These are phyloP conservation scores for Leguminivora glycinivorella DNA, from an alignment of 1,140 invertebrate genomes.

Conservation along the genomic window DNA sequence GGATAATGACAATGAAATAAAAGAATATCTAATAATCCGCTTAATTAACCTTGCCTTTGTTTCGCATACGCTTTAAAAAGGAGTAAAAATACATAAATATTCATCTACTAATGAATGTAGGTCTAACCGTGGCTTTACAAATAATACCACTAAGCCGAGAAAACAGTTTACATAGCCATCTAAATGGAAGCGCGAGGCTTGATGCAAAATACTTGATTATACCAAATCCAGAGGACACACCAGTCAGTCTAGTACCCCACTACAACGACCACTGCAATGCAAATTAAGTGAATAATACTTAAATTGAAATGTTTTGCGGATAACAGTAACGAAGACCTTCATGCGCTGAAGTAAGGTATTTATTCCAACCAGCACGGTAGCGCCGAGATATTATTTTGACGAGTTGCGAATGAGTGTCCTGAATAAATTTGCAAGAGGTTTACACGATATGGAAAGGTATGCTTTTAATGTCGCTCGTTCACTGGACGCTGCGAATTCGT, in stretches of 20 bases:
- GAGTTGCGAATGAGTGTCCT: conserved; percentile 49
- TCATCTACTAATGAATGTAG: not conserved
- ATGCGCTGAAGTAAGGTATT: not conserved
- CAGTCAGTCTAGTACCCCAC: conserved; percentile 27
- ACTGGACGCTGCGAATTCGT: conserved; percentile 11
- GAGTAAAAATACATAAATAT: not conserved
- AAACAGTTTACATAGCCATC: conserved; percentile 8
- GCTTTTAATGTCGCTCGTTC: conserved; percentile 45
- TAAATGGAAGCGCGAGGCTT: conserved; percentile 1
- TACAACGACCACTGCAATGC: conserved; percentile 45
- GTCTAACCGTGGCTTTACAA: not conserved
- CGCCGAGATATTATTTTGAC: conserved; percentile 46
- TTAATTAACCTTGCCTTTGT: not conserved
- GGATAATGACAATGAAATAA: too few relatives aligned
- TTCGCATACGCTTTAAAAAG: not conserved
- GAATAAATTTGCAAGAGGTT: conserved; percentile 59
- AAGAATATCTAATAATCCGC: too few relatives aligned
- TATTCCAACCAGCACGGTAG: conserved; percentile 25
- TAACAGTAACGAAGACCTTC: conserved; percentile 3
- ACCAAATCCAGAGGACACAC: conserved; percentile 34
- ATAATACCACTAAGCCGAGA: conserved; percentile 16
- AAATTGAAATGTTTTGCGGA: conserved; percentile 44
- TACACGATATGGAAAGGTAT: conserved; percentile 47
- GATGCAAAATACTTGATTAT: conserved; percentile 41
- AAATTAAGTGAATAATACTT: conserved; percentile 49